A percentile compares a stretch with the other conserved stretches of the same genome.
Conservation (phyloP, 2,888 invertebrate species). For the Caenorhabditis doughertyi region DNA sequence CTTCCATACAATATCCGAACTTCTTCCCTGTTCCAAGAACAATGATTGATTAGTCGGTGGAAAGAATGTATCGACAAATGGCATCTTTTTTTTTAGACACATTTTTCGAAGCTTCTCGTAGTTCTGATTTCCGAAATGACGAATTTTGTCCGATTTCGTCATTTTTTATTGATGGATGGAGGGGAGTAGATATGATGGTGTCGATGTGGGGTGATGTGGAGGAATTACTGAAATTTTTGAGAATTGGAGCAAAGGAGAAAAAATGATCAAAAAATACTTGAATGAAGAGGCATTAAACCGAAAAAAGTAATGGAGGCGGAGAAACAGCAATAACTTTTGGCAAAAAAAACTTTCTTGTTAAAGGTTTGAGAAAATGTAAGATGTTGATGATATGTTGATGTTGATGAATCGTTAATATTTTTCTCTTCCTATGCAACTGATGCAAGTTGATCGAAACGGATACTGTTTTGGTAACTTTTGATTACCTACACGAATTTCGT, state of each 20-base stretch:
- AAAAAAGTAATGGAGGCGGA: too few relatives aligned
- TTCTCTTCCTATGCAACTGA: too few relatives aligned
- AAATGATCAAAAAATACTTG: too few relatives aligned
- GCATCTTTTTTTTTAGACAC: conserved; percentile 74
- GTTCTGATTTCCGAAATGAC: conserved; percentile 69
- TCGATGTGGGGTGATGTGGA: neutral
- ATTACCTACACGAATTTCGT: too few relatives aligned
- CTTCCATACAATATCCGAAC: conserved; percentile 83
- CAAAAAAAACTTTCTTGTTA: too few relatives aligned
- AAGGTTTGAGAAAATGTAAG: too few relatives aligned
- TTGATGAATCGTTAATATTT: too few relatives aligned
- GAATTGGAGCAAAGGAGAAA: neutral
- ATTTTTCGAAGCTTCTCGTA: conserved; percentile 69
- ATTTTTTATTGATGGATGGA: conserved; percentile 17
- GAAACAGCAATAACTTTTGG: too few relatives aligned
- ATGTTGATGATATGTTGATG: too few relatives aligned
- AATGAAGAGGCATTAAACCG: too few relatives aligned
- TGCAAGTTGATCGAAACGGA: too few relatives aligned
- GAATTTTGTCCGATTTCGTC: conserved; percentile 55
- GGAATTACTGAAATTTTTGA: conserved; percentile 4
- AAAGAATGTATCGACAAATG: conserved; percentile 84
- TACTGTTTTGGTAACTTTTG: too few relatives aligned
- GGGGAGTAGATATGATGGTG: neutral
- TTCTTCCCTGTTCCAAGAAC: conserved; percentile 83
- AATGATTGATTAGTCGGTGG: conserved; percentile 84